A percentile compares a stretch with the other conserved stretches of the same genome.
These are phyloP conservation scores for Erethizon dorsatum DNA, from an alignment of 2,797 vertebrate genomes.

Conservation along the genomic window DNA sequence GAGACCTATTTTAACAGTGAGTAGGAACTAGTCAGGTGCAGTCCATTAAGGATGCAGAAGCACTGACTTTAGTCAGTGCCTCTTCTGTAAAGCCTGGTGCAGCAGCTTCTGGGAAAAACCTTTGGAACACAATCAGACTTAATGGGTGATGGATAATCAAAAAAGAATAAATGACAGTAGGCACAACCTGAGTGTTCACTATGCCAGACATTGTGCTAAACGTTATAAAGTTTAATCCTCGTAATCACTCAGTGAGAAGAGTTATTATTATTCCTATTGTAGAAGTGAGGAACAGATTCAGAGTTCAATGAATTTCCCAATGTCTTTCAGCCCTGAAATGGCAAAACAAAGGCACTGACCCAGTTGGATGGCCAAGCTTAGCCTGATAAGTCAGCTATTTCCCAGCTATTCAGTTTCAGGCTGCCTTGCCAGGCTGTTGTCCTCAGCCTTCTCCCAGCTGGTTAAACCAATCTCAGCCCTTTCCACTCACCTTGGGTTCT, in stretches of 20 bases:
- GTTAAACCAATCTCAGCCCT: neutral
- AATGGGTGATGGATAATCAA: neutral
- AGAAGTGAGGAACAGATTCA: neutral
- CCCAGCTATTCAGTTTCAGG: neutral
- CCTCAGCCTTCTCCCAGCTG: neutral
- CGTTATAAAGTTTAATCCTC: neutral
- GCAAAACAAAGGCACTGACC: neutral
- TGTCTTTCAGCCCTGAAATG: neutral
- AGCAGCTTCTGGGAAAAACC: neutral
- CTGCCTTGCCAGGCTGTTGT: neutral
- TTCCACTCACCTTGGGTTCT: neutral
- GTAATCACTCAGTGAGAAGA: neutral
- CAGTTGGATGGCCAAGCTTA: neutral
- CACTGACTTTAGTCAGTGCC: neutral
- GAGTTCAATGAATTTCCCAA: neutral
- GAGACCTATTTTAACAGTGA: neutral
- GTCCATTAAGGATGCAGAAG: neutral
- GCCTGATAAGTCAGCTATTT: neutral
- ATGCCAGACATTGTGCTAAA: neutral
- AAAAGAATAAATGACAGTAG: neutral
- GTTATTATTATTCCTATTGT: neutral
- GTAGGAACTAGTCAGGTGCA: neutral
- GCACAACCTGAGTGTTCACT: neutral
- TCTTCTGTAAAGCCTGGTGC: neutral
- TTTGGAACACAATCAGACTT: conserved; percentile 6